A percentile compares a stretch with the other conserved stretches of the same genome.
Conservation (phyloP, 1,140 invertebrate species). For the Parasteatoda tepidariorum region DNA sequence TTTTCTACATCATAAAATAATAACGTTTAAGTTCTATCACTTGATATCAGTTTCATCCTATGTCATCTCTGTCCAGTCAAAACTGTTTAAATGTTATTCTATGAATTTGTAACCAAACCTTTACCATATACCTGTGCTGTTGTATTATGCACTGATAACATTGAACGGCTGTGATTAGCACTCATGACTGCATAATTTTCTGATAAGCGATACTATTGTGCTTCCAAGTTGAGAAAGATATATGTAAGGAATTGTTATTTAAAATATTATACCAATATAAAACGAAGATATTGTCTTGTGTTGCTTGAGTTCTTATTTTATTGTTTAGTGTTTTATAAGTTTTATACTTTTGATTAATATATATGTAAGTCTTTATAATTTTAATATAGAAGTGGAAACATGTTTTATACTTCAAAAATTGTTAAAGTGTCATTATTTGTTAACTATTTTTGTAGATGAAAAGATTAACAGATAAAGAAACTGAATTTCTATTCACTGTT, state of each 20-base stretch:
- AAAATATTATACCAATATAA: not conserved
- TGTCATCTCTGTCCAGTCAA: too few relatives aligned
- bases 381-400: not conserved
- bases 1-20: not conserved
- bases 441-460: slow-evolving; percentile 1
- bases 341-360: not conserved
- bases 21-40: not conserved
- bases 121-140: not conserved
- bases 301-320: not conserved
- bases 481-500: not conserved
- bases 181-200: slow-evolving; percentile 12
- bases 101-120: slow-evolving; percentile 21
- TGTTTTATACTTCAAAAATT: not conserved
- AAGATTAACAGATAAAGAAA: not conserved
- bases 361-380: not conserved
- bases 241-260: not conserved
- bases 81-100: not conserved
- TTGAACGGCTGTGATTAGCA: slow-evolving; percentile 20
- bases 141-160: not conserved
- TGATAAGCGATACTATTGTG: slow-evolving; percentile 28
- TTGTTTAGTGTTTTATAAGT: not conserved
- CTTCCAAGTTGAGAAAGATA: slow-evolving; percentile 26
- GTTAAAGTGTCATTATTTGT: not conserved
- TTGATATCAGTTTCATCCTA: not conserved
- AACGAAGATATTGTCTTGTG: not conserved